Evolutionary conservation across 2,888 invertebrate genomes (phyloP).

Genomic region (Hirtodrosophila alboralis): DNA sequence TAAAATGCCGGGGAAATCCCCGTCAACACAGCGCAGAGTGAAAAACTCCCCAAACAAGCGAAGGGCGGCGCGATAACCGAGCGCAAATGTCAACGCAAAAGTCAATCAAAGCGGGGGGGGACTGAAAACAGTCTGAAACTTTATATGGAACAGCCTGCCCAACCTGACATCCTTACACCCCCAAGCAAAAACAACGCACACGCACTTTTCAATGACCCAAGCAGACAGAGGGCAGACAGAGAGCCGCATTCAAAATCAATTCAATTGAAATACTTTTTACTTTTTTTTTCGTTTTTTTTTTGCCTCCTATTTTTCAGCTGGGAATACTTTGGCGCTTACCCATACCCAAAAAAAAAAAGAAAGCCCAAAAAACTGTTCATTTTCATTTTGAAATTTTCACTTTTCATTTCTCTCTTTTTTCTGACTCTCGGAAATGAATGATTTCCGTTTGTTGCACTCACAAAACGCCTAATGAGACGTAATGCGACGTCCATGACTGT

Average conservation of each 20-base stretch:
- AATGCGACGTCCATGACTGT: slow-evolving; percentile 72
- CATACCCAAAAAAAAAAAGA: neutral
- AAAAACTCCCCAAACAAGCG: slow-evolving; percentile 34
- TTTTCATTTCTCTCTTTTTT: slow-evolving; percentile 56
- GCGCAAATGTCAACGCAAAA: slow-evolving; percentile 77
- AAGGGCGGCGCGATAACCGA: slow-evolving; percentile 59
- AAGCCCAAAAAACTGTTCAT: too few relatives aligned
- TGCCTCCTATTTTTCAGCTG: slow-evolving; percentile 8
- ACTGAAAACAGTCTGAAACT: slow-evolving; percentile 29
- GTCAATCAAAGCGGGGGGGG: slow-evolving; percentile 63
- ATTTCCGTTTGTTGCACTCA: slow-evolving; percentile 67
- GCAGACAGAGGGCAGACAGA: slow-evolving; percentile 64
- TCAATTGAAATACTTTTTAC: slow-evolving; percentile 75
- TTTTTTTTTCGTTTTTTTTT: slow-evolving; percentile 23
- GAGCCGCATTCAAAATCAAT: slow-evolving; percentile 76
- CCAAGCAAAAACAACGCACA: slow-evolving; percentile 49
- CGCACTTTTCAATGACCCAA: slow-evolving; percentile 74
- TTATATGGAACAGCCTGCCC: slow-evolving; percentile 46
- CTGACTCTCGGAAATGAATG: slow-evolving; percentile 69
- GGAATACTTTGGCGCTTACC: slow-evolving; percentile 6
- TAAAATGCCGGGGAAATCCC: slow-evolving; percentile 11
- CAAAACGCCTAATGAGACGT: slow-evolving; percentile 70
- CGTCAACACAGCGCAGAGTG: neutral
- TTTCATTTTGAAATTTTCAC: slow-evolving; percentile 63
- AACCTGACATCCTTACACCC: slow-evolving; percentile 6